Evolutionary conservation across 2,888 invertebrate species (phyloP).

Genomic region (Chromoteleia sp.): DNA sequence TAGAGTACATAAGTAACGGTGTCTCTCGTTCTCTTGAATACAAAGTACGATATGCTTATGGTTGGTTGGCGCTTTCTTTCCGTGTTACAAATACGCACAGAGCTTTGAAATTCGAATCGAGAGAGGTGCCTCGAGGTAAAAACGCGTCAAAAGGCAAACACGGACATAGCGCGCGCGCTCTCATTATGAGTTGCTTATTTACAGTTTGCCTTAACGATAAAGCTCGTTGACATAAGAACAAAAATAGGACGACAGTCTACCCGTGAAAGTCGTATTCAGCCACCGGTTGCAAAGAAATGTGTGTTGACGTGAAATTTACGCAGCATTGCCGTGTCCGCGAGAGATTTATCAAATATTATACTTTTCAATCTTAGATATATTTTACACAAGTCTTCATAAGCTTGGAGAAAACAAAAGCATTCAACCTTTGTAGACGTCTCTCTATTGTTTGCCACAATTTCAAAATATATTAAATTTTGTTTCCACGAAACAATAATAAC

Average conservation of each 20-base stretch:
- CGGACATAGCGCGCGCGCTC: constrained; percentile 65
- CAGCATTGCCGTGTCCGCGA: constrained; percentile 33
- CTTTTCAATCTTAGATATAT: constrained; percentile 8
- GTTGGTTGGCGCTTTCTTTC: constrained; percentile 47
- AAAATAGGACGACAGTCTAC: constrained; percentile 55
- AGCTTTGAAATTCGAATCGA: constrained; percentile 65
- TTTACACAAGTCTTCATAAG: not conserved
- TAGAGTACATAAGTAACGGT: constrained; percentile 36
- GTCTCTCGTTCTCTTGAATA: constrained; percentile 7
- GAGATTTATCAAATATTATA: constrained; percentile 33
- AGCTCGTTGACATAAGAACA: constrained; percentile 65
- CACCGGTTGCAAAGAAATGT: constrained; percentile 38
- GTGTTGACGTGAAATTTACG: constrained; percentile 29
- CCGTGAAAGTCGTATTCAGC: constrained; percentile 64
- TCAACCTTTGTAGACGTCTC: constrained; percentile 2
- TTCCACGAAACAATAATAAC: constrained; percentile 6
- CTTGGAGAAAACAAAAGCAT: not conserved
- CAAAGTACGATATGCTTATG: constrained; percentile 29
- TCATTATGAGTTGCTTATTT: constrained; percentile 73
- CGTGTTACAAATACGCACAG: constrained; percentile 18
- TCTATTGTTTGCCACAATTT: constrained; percentile 1
- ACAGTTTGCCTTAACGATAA: constrained; percentile 71
- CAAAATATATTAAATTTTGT: not conserved
- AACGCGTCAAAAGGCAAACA: constrained; percentile 64
- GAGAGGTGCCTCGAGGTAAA: constrained; percentile 60